phyloP scores from a whole-genome alignment of 2,888 invertebrate species.

The Phanerotoma sp. region DNA sequence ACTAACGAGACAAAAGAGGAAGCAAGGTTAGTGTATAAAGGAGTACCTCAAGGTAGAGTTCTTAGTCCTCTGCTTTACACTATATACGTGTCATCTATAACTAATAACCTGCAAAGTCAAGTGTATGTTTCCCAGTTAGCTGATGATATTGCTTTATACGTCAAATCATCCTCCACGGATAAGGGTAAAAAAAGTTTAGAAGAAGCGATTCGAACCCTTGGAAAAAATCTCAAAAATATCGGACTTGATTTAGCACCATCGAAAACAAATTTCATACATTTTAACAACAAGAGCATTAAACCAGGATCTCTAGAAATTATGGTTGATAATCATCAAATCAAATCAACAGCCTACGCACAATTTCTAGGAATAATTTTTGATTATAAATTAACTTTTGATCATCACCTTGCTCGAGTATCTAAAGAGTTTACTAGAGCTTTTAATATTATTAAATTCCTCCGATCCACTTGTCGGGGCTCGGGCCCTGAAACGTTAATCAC shows the following conservation, averaged over 20 bases:
- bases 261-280: conserved; percentile 13
- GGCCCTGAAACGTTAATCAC: conserved; percentile 9
- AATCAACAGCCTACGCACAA: background rate
- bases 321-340: background rate
- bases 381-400: conserved; percentile 9
- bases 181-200: background rate
- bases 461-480: conserved; percentile 23
- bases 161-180: background rate
- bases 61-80: conserved; percentile 13
- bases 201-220: background rate
- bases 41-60: conserved; percentile 29
- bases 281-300: conserved; percentile 12
- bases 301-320: background rate
- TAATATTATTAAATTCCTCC: conserved; percentile 20
- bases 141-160: conserved; percentile 25
- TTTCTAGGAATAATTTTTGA: conserved; percentile 15
- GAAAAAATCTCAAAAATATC: background rate
- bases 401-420: background rate
- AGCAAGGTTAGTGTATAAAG: conserved; percentile 15
- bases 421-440: conserved; percentile 2
- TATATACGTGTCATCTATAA: conserved; percentile 18
- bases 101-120: background rate
- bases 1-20: background rate
- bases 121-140: conserved; percentile 18
- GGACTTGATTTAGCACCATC: conserved; percentile 12